Conservation (phyloP, 2,888 invertebrate species). For the Idaea straminata region DNA sequence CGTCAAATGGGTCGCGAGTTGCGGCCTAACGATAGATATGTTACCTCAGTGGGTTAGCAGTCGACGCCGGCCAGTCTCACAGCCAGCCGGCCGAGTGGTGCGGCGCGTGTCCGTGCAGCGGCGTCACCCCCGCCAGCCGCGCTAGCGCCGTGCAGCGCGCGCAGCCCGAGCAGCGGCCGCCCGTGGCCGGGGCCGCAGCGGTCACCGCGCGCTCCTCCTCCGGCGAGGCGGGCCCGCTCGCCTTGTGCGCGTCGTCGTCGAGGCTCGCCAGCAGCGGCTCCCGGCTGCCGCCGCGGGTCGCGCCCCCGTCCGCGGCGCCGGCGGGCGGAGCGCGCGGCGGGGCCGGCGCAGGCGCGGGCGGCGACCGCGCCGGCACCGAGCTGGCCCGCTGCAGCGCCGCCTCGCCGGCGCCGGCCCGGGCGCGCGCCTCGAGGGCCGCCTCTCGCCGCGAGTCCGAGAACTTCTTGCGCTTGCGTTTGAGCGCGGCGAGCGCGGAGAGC, state of each 20-base stretch:
- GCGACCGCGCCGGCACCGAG: slow-evolving; percentile 39
- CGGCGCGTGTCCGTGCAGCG: slow-evolving; percentile 85
- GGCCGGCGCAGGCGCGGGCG: slow-evolving; percentile 37
- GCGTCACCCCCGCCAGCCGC: slow-evolving; percentile 86
- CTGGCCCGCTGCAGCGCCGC: slow-evolving; percentile 59
- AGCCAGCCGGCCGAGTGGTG: slow-evolving; percentile 85
- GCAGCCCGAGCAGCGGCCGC: slow-evolving; percentile 39
- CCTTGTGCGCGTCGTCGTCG: slow-evolving; percentile 73
- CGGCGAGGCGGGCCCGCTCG: slow-evolving; percentile 28
- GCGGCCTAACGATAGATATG: too few species aligned
- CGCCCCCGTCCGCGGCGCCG: slow-evolving; percentile 34
- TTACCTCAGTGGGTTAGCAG: too few species aligned
- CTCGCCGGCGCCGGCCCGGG: slow-evolving; percentile 28
- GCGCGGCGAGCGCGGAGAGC: slow-evolving; percentile 84
- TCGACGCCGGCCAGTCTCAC: slow-evolving; percentile 36
- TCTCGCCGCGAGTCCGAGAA: slow-evolving; percentile 89
- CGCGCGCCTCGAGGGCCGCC: slow-evolving; percentile 52
- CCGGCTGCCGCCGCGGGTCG: slow-evolving; percentile 71
- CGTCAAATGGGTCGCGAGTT: too few species aligned
- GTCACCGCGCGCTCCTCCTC: slow-evolving; percentile 17
- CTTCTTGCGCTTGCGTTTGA: slow-evolving; percentile 90
- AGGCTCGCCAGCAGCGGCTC: slow-evolving; percentile 83
- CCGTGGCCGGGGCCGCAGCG: not conserved
- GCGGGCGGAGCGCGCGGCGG: slow-evolving; percentile 33
- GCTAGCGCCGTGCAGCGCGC: slow-evolving; percentile 82